A percentile compares a stretch with the other conserved stretches of the same genome.
Evolutionary conservation across 2,797 vertebrate species (phyloP).

Genomic region (Microcaecilia unicolor): DNA sequence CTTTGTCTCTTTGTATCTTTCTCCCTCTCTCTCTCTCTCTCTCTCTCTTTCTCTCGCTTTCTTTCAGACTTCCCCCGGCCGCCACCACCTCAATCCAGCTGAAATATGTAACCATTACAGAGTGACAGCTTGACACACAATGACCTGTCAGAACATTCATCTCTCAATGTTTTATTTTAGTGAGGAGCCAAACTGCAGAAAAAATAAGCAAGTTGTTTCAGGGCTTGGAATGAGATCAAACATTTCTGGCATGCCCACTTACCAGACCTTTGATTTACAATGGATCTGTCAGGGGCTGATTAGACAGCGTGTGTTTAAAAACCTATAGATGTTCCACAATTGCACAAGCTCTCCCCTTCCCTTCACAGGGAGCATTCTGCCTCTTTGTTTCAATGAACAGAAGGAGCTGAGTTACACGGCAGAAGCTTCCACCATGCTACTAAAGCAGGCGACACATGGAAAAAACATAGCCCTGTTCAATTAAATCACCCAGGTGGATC

Average conservation of each 20-base stretch:
- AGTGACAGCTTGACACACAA: conserved; percentile 84
- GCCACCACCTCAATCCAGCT: conserved; percentile 71
- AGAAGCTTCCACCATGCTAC: conserved; percentile 32
- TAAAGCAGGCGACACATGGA: conserved; percentile 11
- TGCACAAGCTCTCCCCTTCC: conserved; percentile 39
- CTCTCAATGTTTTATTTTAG: conserved; percentile 84
- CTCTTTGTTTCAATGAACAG: conserved; percentile 45
- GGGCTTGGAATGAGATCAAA: conserved; percentile 83
- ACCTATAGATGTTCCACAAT: conserved; percentile 63
- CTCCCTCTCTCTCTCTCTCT: conserved; percentile 32
- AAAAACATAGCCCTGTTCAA: conserved; percentile 9
- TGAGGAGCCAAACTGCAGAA: conserved; percentile 71
- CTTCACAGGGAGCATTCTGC: conserved; percentile 20
- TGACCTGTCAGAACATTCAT: conserved; percentile 86
- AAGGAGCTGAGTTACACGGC: conserved; percentile 12
- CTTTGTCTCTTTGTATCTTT: conserved; percentile 54
- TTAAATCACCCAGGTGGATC: conserved; percentile 10
- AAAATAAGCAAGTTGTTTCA: conserved; percentile 91
- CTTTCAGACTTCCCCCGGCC: conserved; percentile 57
- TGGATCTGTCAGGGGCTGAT: conserved; percentile 74
- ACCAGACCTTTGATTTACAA: conserved; percentile 80
- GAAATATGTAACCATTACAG: conserved; percentile 87
- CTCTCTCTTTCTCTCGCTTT: conserved; percentile 18
- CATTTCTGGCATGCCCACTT: conserved; percentile 73
- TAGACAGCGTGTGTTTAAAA: conserved; percentile 74